Conservation (phyloP, 2,888 invertebrate species). For the Dryococelus australis region DNA sequence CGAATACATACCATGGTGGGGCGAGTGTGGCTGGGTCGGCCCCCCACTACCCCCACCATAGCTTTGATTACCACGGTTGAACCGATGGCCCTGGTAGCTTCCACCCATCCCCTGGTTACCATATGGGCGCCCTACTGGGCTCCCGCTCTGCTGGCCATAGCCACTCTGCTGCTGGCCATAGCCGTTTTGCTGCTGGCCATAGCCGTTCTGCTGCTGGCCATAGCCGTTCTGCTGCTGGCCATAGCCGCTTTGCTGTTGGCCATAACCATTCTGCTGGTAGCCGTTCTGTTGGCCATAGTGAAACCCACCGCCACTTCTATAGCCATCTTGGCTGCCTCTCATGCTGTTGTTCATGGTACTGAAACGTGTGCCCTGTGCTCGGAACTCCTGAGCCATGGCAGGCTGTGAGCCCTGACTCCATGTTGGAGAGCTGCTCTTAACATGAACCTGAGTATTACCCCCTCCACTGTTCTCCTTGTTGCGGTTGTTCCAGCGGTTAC, state of each 20-base stretch:
- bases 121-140: conserved; percentile 32
- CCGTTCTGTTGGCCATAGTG: conserved; percentile 42
- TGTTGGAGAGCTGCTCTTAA: conserved; percentile 28
- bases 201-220: conserved; percentile 37
- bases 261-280: conserved; percentile 29
- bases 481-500: conserved; percentile 59
- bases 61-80: conserved; percentile 52
- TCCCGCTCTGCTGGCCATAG: conserved; percentile 25
- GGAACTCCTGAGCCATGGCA: conserved; percentile 54
- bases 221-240: conserved; percentile 27
- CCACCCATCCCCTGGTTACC: conserved; percentile 42
- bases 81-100: conserved; percentile 54
- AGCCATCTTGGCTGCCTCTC: conserved; percentile 58
- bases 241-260: conserved; percentile 36
- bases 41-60: conserved; percentile 48
- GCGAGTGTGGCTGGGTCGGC: conserved; percentile 51
- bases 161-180: conserved; percentile 50
- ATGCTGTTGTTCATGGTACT: neutral
- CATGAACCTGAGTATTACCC: neutral
- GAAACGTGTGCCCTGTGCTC: conserved; percentile 46
- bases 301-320: conserved; percentile 53
- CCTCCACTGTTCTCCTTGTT: conserved; percentile 47
- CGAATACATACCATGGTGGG: conserved; percentile 56
- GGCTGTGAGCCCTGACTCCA: conserved; percentile 36
- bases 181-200: conserved; percentile 55